Base-by-base conservation (phyloP, 2,888 invertebrate species). In the Drosophila diplacantha region DNA sequence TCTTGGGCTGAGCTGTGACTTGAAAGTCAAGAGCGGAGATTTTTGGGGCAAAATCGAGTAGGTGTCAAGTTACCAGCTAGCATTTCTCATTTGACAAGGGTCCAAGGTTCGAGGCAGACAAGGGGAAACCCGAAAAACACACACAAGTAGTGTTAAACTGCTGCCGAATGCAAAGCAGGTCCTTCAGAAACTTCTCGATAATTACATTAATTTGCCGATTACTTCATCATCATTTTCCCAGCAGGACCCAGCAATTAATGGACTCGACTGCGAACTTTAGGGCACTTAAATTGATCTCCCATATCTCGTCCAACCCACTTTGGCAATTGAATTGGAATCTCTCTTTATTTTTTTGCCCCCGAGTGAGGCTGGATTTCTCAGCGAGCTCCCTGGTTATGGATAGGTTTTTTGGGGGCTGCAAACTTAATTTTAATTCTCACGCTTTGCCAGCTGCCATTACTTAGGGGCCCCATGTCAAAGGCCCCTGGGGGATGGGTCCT, bases 351-450 rank as follows among this genome's bases (percentile, higher is more conserved):
- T 18, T 16, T 41, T 47, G 22, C 29, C 32, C 18, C 35, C 31
- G 51, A 61, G 43, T 62, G 24, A 51, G 55, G 39, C 41, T 41
- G 31, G 16, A 24, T 35, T 16, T 41, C 41, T 26, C 41, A 11
- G 41, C n/a, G n/a, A 41, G 3, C 9, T 16, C 8, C 20, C 39
- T 9, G 62, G 51, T 34, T 47, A 44, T 51, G 58, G 32, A 58
- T 49, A 22, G 62, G 34, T 26, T 31, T 8, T 37, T 18, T 54
- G 18, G 29, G 44, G 29, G 31, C 60, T 70, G 81, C 56, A 64
- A 75, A 79, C 73, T 77, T 82, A 72, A 72, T 78, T 77, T 80
- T 80, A 77, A 78, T 82, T 82, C 78, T 74, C 74, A 82, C 77
- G 74, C 64, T 68, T 68, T 64, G 58, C 39, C 67, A 68, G 56